These are phyloP conservation scores for Idris sp. DNA, from an alignment of 1,140 invertebrate species.

Conservation along the genomic window DNA sequence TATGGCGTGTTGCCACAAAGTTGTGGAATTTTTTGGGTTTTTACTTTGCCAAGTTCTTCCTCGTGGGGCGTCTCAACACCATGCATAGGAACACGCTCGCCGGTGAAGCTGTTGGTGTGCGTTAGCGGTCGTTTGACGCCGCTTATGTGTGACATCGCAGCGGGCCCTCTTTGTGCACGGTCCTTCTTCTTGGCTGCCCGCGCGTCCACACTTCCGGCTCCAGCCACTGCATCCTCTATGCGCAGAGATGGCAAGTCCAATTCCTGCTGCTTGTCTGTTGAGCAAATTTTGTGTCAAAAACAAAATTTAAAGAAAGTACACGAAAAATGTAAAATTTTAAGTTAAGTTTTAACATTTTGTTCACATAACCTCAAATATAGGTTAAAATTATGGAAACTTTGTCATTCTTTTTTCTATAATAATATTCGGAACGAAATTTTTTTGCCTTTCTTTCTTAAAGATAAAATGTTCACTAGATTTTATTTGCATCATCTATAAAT, in stretches of 20 bases:
- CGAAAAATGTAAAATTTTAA: too few species aligned
- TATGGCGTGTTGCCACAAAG: too few species aligned
- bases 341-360: too few species aligned
- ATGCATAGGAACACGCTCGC: slow-evolving; percentile 91
- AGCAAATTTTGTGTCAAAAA: background rate
- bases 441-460: too few species aligned
- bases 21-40: background rate
- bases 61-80: slow-evolving; percentile 95
- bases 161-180: slow-evolving; percentile 79
- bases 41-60: slow-evolving; percentile 90
- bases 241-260: slow-evolving; percentile 92
- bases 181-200: slow-evolving; percentile 82
- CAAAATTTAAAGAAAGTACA: too few species aligned
- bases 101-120: slow-evolving; percentile 94
- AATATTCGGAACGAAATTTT: too few species aligned
- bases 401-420: too few species aligned
- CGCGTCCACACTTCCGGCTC: slow-evolving; percentile 75
- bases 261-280: slow-evolving; percentile 96
- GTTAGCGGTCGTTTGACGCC: slow-evolving; percentile 92
- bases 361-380: too few species aligned
- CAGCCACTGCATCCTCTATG: slow-evolving; percentile 84
- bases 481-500: too few species aligned
- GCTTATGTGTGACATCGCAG: slow-evolving; percentile 92
- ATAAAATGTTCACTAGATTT: too few species aligned
- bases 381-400: too few species aligned